Percentiles rank a stretch among this genome's conserved stretches.
phyloP scores from a whole-genome alignment of 2,888 invertebrate species.

The Apodemia hepburni region DNA sequence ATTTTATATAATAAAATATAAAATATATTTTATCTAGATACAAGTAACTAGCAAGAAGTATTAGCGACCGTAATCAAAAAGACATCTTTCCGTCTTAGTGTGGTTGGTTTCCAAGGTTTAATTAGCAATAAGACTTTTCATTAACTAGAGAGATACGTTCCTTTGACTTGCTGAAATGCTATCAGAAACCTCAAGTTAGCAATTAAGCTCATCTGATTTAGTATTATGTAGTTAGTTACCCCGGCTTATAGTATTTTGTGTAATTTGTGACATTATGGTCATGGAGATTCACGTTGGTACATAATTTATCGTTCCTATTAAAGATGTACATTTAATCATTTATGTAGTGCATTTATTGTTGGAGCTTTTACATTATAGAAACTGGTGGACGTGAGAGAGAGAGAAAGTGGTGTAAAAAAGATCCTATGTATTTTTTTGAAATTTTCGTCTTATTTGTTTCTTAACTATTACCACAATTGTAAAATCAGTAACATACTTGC shows the following conservation, averaged over 20 bases:
- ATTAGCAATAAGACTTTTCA: conserved; percentile 2
- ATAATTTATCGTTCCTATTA: no score
- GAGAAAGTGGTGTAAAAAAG: no score
- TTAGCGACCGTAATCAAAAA: conserved; percentile 4
- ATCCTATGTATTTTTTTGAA: no score
- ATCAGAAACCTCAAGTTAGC: conserved; percentile 5
- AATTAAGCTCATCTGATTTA: conserved; percentile 5
- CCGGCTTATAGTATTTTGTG: background rate
- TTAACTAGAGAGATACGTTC: conserved; percentile 6
- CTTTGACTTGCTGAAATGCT: conserved; percentile 8
- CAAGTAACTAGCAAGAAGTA: background rate
- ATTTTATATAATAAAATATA: background rate
- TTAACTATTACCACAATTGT: no score
- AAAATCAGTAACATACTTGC: no score
- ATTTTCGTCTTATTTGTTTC: no score
- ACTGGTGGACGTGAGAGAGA: no score
- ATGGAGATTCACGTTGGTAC: no score
- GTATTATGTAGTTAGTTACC: background rate
- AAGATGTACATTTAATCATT: no score
- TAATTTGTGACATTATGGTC: no score
- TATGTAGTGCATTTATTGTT: no score
- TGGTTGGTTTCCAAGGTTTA: conserved; percentile 9
- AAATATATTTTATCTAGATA: background rate
- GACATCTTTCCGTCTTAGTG: conserved; percentile 2
- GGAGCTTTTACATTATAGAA: no score